Base-by-base conservation (phyloP, 1,140 invertebrate genomes). In the Bombyx mandarina region DNA sequence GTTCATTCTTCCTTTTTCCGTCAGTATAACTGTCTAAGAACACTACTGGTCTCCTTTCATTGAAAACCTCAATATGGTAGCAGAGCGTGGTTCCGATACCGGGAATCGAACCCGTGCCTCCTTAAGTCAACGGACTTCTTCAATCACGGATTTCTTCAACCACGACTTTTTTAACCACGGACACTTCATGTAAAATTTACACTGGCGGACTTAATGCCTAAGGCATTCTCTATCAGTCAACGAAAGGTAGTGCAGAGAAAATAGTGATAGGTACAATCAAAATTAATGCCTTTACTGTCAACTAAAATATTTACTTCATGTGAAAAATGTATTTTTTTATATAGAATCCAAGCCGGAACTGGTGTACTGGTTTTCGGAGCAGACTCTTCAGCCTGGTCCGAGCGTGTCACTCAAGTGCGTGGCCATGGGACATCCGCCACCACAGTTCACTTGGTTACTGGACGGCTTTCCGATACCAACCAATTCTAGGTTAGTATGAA, bases 321-420 rank as follows among this genome's bases (percentile, higher is more conserved):
- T 35, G 26, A 35, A 35, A 35, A 35, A 1, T 35, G 2, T 35
- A 3, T 35, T 35, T 35, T 35, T 35, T 43, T 75, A 66, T 47
- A 35, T 69, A 95, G 94, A 95, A 84, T 93, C 94, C 18, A 93
- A 94, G 63, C 95, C 95, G 18, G 94, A 96, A 88, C 88, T 96
- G 64, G 90, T 94, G 65, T 94, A 96, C 88, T 95, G 94, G 90
- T 98, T 98, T 87, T 94, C 94, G 50, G 95, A 96, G 77, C 95
- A 97, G 78, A 96, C 95, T 45, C 89, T 97, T 56, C 94, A 97
- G 72, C 94, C 94, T 0, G 96, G 96, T 26, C 94, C 95, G 43
- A 93, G 93, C 62, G 93, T 97, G 51, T 97, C 96, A 2, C 88
- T 98, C 62, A 96, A 96, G 86, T 98, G 97, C 88, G 93, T 95